Percentiles rank a stretch among this genome's conserved stretches.
phyloP scores from a whole-genome alignment of 2,888 invertebrate genomes.

The Ornithoptera priamus region DNA sequence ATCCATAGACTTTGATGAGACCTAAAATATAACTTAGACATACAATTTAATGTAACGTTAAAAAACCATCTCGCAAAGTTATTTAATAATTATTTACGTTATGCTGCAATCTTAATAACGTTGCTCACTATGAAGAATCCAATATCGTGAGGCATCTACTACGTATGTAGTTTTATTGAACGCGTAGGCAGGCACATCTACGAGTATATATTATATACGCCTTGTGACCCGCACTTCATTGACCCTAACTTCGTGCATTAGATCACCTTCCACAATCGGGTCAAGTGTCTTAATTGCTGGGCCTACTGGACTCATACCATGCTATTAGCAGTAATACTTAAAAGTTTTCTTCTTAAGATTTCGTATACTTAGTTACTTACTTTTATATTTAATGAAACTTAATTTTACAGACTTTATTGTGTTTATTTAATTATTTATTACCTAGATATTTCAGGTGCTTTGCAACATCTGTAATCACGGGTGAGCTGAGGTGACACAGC shows the following conservation, averaged over 20 bases:
- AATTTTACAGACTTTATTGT: too few relatives aligned
- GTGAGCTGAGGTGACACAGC: too few relatives aligned
- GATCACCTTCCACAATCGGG: conserved; percentile 51
- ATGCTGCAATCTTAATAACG: neutral
- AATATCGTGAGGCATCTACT: conserved; percentile 17
- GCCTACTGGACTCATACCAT: conserved; percentile 35
- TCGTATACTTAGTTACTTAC: too few relatives aligned
- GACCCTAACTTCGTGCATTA: conserved; percentile 48
- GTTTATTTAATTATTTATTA: too few relatives aligned
- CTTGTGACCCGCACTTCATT: conserved; percentile 52
- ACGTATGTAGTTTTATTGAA: conserved; percentile 12
- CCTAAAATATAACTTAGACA: too few relatives aligned
- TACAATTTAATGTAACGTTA: too few relatives aligned
- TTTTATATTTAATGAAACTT: too few relatives aligned
- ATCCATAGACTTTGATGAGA: neutral
- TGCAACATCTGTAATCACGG: too few relatives aligned
- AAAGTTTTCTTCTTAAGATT: neutral
- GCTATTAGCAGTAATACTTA: neutral
- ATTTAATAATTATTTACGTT: neutral
- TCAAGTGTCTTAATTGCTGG: conserved; percentile 69
- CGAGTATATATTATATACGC: conserved; percentile 37
- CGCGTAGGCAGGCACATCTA: conserved; percentile 1
- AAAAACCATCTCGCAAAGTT: neutral
- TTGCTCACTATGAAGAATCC: conserved; percentile 3
- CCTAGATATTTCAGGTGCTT: too few relatives aligned